Conservation (phyloP, 2,113 vertebrate genomes). For the Salvelinus fontinalis region DNA sequence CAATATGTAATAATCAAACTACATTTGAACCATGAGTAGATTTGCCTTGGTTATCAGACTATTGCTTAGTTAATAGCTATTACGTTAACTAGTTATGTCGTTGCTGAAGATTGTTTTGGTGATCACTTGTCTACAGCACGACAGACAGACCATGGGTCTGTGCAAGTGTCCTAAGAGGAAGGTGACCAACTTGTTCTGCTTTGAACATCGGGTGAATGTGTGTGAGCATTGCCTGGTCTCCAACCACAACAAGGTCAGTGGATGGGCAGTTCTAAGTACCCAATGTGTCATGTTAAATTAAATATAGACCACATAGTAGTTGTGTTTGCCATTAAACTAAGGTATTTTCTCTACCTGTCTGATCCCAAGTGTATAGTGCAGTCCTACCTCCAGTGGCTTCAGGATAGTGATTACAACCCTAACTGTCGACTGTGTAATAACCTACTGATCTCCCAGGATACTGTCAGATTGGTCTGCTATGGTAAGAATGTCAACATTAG, state of each 20-base stretch:
- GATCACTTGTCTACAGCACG: constrained; percentile 9
- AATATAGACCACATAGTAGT: background rate
- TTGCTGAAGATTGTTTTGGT: background rate
- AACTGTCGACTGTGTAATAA: constrained; percentile 82
- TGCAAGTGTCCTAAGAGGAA: constrained; percentile 94
- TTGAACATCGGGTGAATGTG: constrained; percentile 92
- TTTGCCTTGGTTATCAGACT: too few relatives aligned
- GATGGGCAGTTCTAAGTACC: background rate
- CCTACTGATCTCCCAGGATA: constrained; percentile 79
- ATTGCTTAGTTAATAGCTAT: too few relatives aligned
- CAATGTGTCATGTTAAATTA: background rate
- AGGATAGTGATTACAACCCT: constrained; percentile 92
- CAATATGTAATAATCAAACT: too few relatives aligned
- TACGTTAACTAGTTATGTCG: too few relatives aligned
- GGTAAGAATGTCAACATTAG: constrained; percentile 69
- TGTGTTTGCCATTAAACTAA: background rate
- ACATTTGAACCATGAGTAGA: too few relatives aligned
- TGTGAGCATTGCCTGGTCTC: constrained; percentile 91
- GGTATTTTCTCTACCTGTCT: constrained; percentile 11
- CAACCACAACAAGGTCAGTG: constrained; percentile 88
- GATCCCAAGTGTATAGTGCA: constrained; percentile 85
- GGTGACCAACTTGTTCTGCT: constrained; percentile 92
- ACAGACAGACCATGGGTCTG: constrained; percentile 81
- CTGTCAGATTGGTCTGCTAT: constrained; percentile 85
- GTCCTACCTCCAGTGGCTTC: constrained; percentile 93